Conservation (phyloP, 2,888 invertebrate species). For the Strigamia maritima region DNA sequence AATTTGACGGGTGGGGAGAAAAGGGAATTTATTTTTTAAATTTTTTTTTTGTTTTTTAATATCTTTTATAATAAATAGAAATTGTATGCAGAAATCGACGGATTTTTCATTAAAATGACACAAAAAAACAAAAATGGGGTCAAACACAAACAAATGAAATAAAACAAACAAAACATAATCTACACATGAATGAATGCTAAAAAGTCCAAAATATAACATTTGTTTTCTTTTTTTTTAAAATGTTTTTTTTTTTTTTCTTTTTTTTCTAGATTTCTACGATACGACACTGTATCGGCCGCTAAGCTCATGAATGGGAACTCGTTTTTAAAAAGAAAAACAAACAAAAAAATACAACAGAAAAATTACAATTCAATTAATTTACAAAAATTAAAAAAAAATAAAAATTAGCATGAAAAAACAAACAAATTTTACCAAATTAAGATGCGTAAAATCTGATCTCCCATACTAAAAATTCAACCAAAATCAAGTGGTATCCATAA, state of each 20-base stretch:
- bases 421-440: too few species aligned
- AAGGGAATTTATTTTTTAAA: not conserved
- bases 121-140: not conserved
- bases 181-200: constrained; percentile 30
- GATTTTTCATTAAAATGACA: not conserved
- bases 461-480: too few species aligned
- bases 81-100: constrained; percentile 29
- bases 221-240: not conserved
- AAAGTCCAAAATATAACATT: constrained; percentile 32
- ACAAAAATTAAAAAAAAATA: not conserved
- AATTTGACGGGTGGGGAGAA: not conserved
- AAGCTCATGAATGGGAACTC: constrained; percentile 29
- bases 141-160: not conserved
- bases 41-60: not conserved
- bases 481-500: too few species aligned
- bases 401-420: not conserved
- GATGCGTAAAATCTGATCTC: too few species aligned
- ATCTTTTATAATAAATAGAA: constrained; percentile 24
- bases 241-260: not conserved
- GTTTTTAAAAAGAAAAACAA: not conserved
- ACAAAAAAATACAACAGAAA: not conserved
- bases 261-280: not conserved
- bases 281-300: constrained; percentile 32
- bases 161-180: not conserved
- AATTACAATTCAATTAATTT: constrained; percentile 16